These are phyloP conservation scores for Acipenser oxyrinchus DNA, from an alignment of 2,797 vertebrate species.

Conservation along the genomic window DNA sequence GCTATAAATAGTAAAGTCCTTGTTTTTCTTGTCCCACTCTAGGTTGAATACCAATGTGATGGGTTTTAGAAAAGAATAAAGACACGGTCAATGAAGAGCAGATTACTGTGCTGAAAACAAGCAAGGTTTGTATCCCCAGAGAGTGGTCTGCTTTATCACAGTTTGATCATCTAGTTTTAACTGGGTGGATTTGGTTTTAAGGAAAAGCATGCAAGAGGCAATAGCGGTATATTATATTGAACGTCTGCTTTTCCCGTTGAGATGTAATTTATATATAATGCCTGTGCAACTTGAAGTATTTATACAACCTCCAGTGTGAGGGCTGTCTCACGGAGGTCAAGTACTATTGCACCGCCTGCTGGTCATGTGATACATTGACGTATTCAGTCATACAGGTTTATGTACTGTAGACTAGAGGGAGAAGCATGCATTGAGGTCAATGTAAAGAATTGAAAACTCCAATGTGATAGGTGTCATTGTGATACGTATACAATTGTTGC, in stretches of 20 bases:
- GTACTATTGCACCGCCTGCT: constrained; percentile 37
- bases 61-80: constrained; percentile 98
- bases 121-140: constrained; percentile 75
- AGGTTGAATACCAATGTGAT: constrained; percentile 98
- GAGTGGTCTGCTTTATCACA: no score
- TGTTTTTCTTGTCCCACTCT: constrained; percentile 24
- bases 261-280: constrained; percentile 3
- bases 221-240: background rate
- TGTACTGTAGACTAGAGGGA: no score
- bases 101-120: constrained; percentile 90
- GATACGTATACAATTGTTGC: no score
- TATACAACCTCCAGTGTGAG: constrained; percentile 21
- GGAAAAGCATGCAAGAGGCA: background rate
- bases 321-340: constrained; percentile 11
- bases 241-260: background rate
- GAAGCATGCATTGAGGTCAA: no score
- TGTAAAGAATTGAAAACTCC: no score
- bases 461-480: no score
- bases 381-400: no score
- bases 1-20: background rate
- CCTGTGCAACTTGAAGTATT: background rate
- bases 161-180: no score
- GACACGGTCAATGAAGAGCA: constrained; percentile 97
- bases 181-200: no score
- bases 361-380: constrained; percentile 18